phyloP scores from a whole-genome alignment of 2,888 invertebrate species.

The Bugula neritina region DNA sequence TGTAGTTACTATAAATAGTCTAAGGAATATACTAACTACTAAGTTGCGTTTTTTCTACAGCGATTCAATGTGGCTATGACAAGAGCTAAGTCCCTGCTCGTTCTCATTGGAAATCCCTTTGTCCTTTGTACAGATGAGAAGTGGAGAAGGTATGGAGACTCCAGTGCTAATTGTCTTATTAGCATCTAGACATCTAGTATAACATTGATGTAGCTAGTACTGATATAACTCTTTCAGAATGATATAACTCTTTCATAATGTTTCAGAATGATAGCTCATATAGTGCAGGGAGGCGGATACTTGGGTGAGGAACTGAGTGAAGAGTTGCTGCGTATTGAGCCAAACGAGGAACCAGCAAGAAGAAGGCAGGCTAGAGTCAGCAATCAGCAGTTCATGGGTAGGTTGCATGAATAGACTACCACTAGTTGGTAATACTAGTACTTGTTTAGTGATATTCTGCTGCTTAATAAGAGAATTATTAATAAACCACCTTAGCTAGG shows the following conservation, averaged over 20 bases:
- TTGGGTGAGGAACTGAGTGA: neutral
- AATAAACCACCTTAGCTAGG: neutral
- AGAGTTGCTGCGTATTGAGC: constrained; percentile 6
- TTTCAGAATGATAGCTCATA: constrained; percentile 1
- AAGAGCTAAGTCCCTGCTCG: constrained; percentile 42
- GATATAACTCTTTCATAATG: no score
- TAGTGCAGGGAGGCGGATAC: constrained; percentile 16
- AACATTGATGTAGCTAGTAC: no score
- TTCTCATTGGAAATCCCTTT: constrained; percentile 44
- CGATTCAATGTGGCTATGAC: constrained; percentile 47
- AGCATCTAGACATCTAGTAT: no score
- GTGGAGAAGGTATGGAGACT: constrained; percentile 42
- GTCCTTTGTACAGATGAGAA: constrained; percentile 37
- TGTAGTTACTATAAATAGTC: no score
- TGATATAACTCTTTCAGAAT: no score
- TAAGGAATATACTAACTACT: no score
- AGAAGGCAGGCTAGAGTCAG: neutral
- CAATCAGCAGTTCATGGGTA: neutral
- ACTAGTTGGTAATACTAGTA: no score
- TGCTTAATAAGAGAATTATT: no score
- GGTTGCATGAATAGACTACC: no score
- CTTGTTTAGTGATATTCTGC: no score
- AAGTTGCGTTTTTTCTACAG: constrained; percentile 33
- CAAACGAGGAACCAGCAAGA: neutral
- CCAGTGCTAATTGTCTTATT: no score